Conservation (phyloP, 2,113 vertebrate genomes). For the Sorex araneus region DNA sequence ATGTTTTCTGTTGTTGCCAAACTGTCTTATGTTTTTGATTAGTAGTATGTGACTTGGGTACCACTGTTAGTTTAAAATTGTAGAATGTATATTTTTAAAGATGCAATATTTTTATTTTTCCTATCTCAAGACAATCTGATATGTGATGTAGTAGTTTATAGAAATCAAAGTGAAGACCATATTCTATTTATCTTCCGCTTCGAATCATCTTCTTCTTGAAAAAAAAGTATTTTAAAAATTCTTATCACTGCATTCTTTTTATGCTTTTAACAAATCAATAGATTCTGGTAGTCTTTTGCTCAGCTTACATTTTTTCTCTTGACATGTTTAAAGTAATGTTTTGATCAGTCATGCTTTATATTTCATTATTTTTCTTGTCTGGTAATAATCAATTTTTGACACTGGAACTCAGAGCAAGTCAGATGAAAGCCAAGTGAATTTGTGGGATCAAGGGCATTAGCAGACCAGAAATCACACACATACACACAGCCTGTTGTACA, state of each 20-base stretch:
- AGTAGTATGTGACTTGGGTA: conserved; percentile 39
- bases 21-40: conserved; percentile 58
- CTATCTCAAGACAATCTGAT: not conserved
- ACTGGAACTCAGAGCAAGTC: conserved; percentile 63
- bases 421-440: conserved; percentile 60
- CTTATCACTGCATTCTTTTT: conserved; percentile 62
- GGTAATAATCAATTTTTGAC: conserved; percentile 71
- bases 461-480: not conserved
- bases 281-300: conserved; percentile 53
- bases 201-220: conserved; percentile 36
- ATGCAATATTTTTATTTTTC: not conserved
- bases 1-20: conserved; percentile 13
- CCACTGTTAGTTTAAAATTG: conserved; percentile 41
- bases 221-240: conserved; percentile 65
- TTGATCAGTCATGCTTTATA: conserved; percentile 68
- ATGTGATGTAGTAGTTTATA: not conserved
- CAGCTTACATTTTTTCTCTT: conserved; percentile 64
- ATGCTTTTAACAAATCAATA: conserved; percentile 79
- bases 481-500: too few relatives aligned
- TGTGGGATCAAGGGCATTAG: conserved; percentile 39
- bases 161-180: not conserved
- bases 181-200: conserved; percentile 53
- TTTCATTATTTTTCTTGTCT: conserved; percentile 77
- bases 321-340: conserved; percentile 66
- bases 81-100: conserved; percentile 35